Evolutionary conservation across 2,888 invertebrate species (phyloP).

Genomic region (Operophtera brumata): DNA sequence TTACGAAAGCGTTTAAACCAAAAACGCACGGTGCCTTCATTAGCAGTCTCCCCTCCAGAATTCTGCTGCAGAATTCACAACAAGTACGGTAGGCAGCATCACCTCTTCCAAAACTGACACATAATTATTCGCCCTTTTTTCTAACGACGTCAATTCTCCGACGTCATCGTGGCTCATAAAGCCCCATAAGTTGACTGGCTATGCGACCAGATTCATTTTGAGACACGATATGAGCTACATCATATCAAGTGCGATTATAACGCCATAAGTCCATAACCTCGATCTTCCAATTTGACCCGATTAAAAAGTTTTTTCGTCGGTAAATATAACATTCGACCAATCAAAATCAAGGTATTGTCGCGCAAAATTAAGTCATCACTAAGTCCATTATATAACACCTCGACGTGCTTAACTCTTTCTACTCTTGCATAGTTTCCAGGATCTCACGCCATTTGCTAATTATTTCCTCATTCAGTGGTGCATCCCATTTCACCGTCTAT

Average conservation of each 20-base stretch:
- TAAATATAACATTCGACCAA: neutral
- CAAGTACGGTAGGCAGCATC: neutral
- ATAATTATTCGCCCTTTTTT: slow-evolving; percentile 35
- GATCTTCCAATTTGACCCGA: neutral
- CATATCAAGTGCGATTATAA: slow-evolving; percentile 7
- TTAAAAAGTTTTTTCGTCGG: neutral
- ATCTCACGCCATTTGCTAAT: too few species aligned
- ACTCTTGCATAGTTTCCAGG: too few species aligned
- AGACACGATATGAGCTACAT: slow-evolving; percentile 4
- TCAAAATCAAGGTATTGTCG: neutral
- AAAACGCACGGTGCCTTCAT: too few species aligned
- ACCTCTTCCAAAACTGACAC: neutral
- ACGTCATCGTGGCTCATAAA: slow-evolving; percentile 8
- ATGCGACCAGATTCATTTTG: slow-evolving; percentile 1
- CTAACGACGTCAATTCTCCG: slow-evolving; percentile 6
- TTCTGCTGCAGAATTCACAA: neutral
- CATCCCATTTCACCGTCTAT: too few species aligned
- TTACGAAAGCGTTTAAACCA: too few species aligned
- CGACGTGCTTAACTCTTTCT: too few species aligned
- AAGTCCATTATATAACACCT: too few species aligned
- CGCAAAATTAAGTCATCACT: neutral
- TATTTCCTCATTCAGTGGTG: too few species aligned
- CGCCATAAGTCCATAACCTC: neutral
- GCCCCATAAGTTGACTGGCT: neutral
- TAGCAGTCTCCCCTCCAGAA: too few species aligned